Evolutionary conservation across 64 coral and sea anemone species (phyloP).

Genomic region (Orbicella faveolata): DNA sequence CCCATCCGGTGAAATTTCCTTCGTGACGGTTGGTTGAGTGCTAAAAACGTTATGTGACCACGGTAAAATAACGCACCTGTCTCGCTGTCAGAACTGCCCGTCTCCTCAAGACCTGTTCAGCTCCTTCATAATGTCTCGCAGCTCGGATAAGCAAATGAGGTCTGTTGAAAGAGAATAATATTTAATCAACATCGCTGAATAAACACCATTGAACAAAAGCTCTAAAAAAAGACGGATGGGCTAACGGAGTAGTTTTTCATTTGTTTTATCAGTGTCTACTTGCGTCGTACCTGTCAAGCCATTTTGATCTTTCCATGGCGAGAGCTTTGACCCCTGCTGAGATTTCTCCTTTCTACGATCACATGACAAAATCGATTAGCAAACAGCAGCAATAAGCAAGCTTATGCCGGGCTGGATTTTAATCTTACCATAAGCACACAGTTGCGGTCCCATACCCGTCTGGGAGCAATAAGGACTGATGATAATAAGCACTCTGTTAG

Average conservation of each 20-base stretch:
- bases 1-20: no score
- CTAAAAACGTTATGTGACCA: neutral
- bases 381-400: neutral
- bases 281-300: conserved; percentile 83
- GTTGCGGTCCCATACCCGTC: no score
- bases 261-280: neutral
- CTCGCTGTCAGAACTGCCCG: conserved; percentile 79
- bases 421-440: no score
- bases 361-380: neutral
- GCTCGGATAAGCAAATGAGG: conserved; percentile 88
- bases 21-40: no score
- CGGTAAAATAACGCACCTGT: conserved; percentile 47
- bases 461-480: no score
- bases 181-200: no score
- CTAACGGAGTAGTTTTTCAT: neutral
- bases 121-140: conserved; percentile 95
- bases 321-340: conserved; percentile 63
- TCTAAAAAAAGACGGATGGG: no score
- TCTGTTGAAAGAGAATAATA: conserved; percentile 14
- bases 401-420: neutral
- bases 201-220: no score
- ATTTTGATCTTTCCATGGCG: conserved; percentile 74
- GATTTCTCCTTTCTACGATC: conserved; percentile 71
- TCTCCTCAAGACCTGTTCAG: conserved; percentile 84
- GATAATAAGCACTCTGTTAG: no score